Evolutionary conservation across 2,113 vertebrate species (phyloP), one percentile per base, ranked within the genome.

Genomic region (Sprattus sprattus): DNA sequence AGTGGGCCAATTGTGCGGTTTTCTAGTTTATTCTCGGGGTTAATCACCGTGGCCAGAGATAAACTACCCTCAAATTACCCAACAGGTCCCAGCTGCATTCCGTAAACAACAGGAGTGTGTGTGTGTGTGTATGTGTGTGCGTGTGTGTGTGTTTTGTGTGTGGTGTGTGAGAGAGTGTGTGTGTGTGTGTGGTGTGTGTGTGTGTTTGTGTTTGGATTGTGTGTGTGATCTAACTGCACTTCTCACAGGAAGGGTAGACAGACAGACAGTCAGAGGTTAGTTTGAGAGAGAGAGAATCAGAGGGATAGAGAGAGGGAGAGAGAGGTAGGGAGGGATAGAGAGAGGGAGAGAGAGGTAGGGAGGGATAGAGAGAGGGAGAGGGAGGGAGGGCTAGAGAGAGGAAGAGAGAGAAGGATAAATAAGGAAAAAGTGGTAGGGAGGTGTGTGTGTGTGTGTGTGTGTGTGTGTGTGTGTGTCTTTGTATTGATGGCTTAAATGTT

Each of bases 61-160:
- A 71, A 71, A 71, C 64, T 71, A 71, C n/a, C 64, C 64, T 71
- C 64, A 71, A 71, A 71, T 71, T 71, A 71, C 64, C 64, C 64
- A 71, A 71, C 64, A 71, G 64, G 25, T 71, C 64, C 64, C 64
- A 71, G 64, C 64, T 71, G 64, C n/a, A 71, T 71, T 71, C 8
- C 10, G 64, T 71, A 71, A 71, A 71, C 64, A 71, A 25, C 64
- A 28, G 64, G n/a, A 67, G 22, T 28, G 3, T 71, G 22, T 32
- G 22, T 32, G 4, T 71, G 25, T 71, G 25, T 67, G n/a, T 67
- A 2, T 25, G 64, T 67, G n/a, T 71, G 64, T 32, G 9, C 32
- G 64, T 71, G 64, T 15, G 64, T 11, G 25, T 71, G 20, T 25
- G 6, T 64, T 64, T 18, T 64, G 20, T 64, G 57, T n/a, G 57